Base-by-base conservation (phyloP, 1,140 invertebrate genomes). In the Lepidostoma basale region DNA sequence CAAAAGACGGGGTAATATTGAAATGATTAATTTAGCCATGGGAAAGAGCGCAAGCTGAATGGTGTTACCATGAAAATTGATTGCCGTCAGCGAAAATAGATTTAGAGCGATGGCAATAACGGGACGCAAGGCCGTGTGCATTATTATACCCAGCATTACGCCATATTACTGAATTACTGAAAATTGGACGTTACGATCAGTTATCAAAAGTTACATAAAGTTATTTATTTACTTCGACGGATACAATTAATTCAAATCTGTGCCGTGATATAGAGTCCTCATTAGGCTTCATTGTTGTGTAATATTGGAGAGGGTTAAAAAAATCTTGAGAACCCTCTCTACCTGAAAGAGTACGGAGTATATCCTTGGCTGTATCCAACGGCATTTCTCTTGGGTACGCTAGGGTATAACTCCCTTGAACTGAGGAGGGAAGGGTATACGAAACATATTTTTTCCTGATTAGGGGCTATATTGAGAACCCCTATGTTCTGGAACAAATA, bases 1-100 rank as follows among this genome's bases (percentile, higher is more conserved):
- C 33, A 9, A 3, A 36, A 36, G 14, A 36, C 5, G 33, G 33
- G 2, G 2, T 1, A 36, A 36, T 36, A 12, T 8, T 22, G 18
- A n/a, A n/a, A n/a, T n/a, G n/a, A n/a, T n/a, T n/a, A n/a, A 47
- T 47, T 47, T 9, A 9, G 49, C 49, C 49, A 33, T 54, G 49
- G 25, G 49, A 54, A 54, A 54, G 3, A 28, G 28, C 12, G 6
- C n/a, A 54, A 5, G 8, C 16, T 12, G 28, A 14, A n/a, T 33
- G 23, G 8, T 0, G 3, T 26, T 5, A 33, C 49, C 49, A 18
- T 16, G 49, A 26, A 14, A 54, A 54, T 30, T 54, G 25, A 54
- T 54, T 26, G 8, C 26, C 18, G 28, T n/a, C 25, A 54, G 28
- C 49, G 30, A 54, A 26, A 26, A 54, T 26, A 54, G 30, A 33